Conservation (phyloP, 2,113 vertebrate species). For the Furnarius figulus region DNA sequence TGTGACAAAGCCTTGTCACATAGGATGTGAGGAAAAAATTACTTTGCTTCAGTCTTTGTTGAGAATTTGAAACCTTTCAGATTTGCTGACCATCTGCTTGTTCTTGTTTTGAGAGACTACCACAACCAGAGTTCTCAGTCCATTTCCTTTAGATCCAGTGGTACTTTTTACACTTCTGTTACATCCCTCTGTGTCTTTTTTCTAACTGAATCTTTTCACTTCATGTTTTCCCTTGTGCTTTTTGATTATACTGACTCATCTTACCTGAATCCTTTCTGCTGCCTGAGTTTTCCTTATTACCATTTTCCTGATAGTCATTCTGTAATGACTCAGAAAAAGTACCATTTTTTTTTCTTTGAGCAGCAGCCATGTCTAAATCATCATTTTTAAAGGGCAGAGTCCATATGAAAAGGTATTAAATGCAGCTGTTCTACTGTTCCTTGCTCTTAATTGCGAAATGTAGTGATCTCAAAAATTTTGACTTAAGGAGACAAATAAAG, state of each 20-base stretch:
- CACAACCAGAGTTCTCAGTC: neutral
- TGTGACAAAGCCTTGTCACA: neutral
- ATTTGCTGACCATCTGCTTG: neutral
- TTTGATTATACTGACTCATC: neutral
- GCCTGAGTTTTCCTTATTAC: neutral
- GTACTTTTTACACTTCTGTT: neutral
- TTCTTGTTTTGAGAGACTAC: neutral
- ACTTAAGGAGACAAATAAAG: neutral
- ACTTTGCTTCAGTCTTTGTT: neutral
- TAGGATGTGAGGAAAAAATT: neutral
- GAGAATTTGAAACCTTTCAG: neutral
- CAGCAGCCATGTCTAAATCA: neutral
- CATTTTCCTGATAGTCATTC: neutral
- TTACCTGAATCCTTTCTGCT: neutral
- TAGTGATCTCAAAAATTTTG: neutral
- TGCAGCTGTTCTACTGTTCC: neutral
- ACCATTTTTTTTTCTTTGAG: neutral
- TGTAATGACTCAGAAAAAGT: constrained; percentile 34
- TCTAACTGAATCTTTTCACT: neutral
- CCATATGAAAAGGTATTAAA: neutral
- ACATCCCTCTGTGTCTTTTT: neutral
- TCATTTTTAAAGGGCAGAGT: neutral
- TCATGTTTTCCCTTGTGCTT: neutral
- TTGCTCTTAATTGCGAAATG: neutral
- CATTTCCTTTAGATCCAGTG: neutral